Evolutionary conservation across 2,797 vertebrate genomes (phyloP), one percentile per base, ranked within the genome.

Genomic region (Emys orbicularis): DNA sequence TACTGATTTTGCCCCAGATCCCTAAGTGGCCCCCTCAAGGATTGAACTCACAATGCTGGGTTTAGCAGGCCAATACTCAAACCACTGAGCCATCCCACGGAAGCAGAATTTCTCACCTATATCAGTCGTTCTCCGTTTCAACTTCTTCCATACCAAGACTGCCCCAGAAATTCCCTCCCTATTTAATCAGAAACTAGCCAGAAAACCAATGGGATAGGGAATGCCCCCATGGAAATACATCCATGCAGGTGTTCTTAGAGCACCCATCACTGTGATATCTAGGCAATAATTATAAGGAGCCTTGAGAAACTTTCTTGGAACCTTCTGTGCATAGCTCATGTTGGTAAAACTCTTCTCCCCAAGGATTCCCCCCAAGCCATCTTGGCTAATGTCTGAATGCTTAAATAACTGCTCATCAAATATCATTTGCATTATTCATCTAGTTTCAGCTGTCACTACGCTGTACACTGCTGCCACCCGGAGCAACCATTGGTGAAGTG

Each of bases 101-200:
- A 57, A 47, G 52, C 9, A 12, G 23, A 13, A 65, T 31, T 57
- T 52, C 53, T 79, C 37, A 2, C 10, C 37, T 74, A 27, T 15
- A 10, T 10, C 12, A 8, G 52, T 0, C 5, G 44, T 25, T 8
- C 88, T 53, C 74, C 37, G 31, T 21, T 29, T 72, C 81, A 76
- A 59, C 6, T 13, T 56, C n/a, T 16, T 9, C n/a, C 12, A 7
- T 5, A 49, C 31, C 21, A 2, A 29, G 9, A 27, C 2, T 41
- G 81, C 27, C 0, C 31, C 53, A 80, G 34, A 2, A 0, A 0
- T 1, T 37, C 77, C 4, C 23, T 52, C 29, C 5, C 21, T 44
- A 12, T 2, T 44, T 34, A 47, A 3, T 6, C 2, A 4, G 65
- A 79, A 52, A 56, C 2, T 65, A 23, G 49, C 29, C 8, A 6